Evolutionary conservation across 2,888 invertebrate species (phyloP).

Genomic region (Drosophila mettleri): DNA sequence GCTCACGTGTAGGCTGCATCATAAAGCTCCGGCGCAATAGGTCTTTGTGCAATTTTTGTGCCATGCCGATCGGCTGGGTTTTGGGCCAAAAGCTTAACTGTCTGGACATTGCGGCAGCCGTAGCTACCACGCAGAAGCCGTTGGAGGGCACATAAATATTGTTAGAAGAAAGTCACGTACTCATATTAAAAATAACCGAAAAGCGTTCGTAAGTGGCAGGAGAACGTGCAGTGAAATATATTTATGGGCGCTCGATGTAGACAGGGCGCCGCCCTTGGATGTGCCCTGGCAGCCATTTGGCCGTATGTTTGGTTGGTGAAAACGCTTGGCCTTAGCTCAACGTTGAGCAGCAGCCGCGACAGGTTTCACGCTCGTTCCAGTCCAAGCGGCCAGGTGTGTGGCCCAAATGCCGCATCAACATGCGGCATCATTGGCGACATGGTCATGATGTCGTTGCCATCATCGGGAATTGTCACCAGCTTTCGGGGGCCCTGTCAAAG

Average conservation of each 20-base stretch:
- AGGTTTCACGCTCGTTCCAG: constrained; percentile 40
- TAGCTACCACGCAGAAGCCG: constrained; percentile 22
- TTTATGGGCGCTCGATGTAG: constrained; percentile 39
- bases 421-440: constrained; percentile 38
- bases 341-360: constrained; percentile 44
- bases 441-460: constrained; percentile 50
- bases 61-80: neutral
- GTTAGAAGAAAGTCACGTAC: constrained; percentile 70
- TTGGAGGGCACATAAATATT: constrained; percentile 42
- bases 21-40: neutral
- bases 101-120: constrained; percentile 4
- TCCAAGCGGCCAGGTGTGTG: constrained; percentile 19
- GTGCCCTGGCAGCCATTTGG: neutral
- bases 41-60: neutral
- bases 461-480: constrained; percentile 54
- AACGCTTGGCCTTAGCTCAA: constrained; percentile 35
- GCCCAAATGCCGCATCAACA: constrained; percentile 6
- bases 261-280: neutral
- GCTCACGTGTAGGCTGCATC: neutral
- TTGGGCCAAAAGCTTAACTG: neutral
- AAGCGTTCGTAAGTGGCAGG: constrained; percentile 75
- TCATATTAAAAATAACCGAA: constrained; percentile 77
- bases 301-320: constrained; percentile 30
- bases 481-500: constrained; percentile 62
- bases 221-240: constrained; percentile 76